Conservation (phyloP, 2,888 invertebrate genomes). For the Orthosia incerta region DNA sequence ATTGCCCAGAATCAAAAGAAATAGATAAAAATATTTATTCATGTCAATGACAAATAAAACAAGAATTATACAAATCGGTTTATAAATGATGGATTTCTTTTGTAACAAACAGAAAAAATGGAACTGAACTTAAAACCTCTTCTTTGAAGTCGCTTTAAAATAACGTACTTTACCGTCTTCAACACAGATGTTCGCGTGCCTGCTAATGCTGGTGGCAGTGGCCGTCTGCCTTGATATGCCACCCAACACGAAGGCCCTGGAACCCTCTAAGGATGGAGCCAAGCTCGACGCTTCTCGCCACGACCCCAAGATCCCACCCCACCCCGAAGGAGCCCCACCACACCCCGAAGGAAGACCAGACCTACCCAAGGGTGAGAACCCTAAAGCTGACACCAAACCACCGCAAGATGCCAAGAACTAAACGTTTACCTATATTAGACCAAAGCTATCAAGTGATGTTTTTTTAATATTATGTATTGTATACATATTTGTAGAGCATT, state of each 20-base stretch:
- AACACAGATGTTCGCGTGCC: slow-evolving; percentile 76
- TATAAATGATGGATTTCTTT: too few species aligned
- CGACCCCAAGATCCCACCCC: slow-evolving; percentile 48
- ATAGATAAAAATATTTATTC: too few species aligned
- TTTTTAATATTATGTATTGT: slow-evolving; percentile 36
- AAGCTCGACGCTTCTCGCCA: slow-evolving; percentile 57
- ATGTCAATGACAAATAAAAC: too few species aligned
- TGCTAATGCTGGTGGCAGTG: slow-evolving; percentile 79
- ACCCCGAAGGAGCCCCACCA: slow-evolving; percentile 42
- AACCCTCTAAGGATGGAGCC: slow-evolving; percentile 69
- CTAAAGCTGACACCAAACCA: slow-evolving; percentile 64
- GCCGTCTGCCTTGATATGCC: slow-evolving; percentile 73
- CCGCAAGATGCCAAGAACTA: slow-evolving; percentile 69
- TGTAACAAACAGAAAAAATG: too few species aligned
- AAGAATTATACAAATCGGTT: too few species aligned
- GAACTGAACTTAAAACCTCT: too few species aligned
- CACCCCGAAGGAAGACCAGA: slow-evolving; percentile 43
- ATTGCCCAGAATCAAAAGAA: too few species aligned
- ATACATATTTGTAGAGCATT: slow-evolving; percentile 67
- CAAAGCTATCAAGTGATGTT: slow-evolving; percentile 36
- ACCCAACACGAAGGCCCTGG: slow-evolving; percentile 69
- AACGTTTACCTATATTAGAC: slow-evolving; percentile 18
- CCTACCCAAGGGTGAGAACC: slow-evolving; percentile 54
- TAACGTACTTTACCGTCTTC: not conserved
- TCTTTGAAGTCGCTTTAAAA: too few species aligned